phyloP scores from a whole-genome alignment of 2,113 vertebrate genomes.

The Rostratula benghalensis region DNA sequence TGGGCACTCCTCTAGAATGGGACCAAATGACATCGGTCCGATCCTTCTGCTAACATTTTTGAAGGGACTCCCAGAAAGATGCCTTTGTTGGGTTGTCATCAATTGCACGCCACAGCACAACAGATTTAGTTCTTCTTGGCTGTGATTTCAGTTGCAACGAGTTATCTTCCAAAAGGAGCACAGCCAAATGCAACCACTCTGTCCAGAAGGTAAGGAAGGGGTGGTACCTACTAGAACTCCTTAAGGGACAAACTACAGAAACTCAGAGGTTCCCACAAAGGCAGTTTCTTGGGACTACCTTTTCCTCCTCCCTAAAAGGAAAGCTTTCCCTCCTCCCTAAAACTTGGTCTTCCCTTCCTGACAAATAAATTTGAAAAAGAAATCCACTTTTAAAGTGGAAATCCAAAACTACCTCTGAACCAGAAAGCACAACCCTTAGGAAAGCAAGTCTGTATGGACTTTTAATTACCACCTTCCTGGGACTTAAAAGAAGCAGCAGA shows the following conservation, averaged over 20 bases:
- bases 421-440: not conserved
- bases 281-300: not conserved
- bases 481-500: not conserved
- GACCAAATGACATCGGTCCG: accelerated
- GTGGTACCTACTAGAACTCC: not conserved
- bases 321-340: not conserved
- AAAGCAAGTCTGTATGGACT: not conserved
- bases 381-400: not conserved
- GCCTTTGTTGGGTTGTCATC: not conserved
- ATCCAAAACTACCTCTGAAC: not conserved
- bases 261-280: not conserved
- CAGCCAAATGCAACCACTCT: not conserved
- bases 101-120: not conserved
- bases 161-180: not conserved
- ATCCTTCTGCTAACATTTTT: not conserved
- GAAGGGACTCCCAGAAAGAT: not conserved
- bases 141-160: not conserved
- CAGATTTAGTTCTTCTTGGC: not conserved
- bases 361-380: not conserved
- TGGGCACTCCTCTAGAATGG: not conserved
- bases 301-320: not conserved
- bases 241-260: not conserved
- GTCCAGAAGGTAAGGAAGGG: not conserved
- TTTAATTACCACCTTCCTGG: not conserved
- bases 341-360: not conserved